Percentiles rank a stretch among this genome's conserved stretches.
phyloP scores from a whole-genome alignment of 2,797 vertebrate genomes.

The Dendrocincla fuliginosa region DNA sequence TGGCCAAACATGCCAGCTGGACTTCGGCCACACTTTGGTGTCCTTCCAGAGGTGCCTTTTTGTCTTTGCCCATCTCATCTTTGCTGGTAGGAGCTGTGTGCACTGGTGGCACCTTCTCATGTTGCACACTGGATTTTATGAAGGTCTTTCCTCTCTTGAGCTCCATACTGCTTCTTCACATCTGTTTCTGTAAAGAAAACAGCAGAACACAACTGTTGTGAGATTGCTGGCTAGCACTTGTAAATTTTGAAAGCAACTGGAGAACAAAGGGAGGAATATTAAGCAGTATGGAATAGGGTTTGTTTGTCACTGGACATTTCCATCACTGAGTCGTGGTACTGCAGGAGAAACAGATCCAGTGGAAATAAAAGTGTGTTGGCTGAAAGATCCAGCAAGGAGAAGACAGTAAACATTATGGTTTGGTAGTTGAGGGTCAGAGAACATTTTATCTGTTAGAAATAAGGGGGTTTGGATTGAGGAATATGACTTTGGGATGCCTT shows the following conservation, averaged over 20 bases:
- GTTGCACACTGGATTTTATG: constrained; percentile 78
- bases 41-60: constrained; percentile 11
- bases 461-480: background rate
- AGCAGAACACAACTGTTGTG: background rate
- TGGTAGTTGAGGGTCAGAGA: background rate
- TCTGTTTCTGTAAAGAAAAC: constrained; percentile 54
- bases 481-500: background rate
- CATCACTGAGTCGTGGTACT: background rate
- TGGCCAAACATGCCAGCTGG: constrained; percentile 35
- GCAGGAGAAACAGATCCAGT: background rate
- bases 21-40: background rate
- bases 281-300: background rate
- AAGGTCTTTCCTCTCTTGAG: constrained; percentile 81
- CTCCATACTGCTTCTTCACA: constrained; percentile 71
- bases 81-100: background rate
- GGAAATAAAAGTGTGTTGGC: background rate
- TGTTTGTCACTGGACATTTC: background rate
- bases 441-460: background rate
- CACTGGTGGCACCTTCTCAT: constrained; percentile 61
- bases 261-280: background rate
- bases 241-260: background rate
- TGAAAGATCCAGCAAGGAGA: background rate
- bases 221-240: background rate
- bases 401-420: background rate
- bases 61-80: constrained; percentile 40